phyloP scores from a whole-genome alignment of 2,888 invertebrate species.

The Deilephila porcellus region DNA sequence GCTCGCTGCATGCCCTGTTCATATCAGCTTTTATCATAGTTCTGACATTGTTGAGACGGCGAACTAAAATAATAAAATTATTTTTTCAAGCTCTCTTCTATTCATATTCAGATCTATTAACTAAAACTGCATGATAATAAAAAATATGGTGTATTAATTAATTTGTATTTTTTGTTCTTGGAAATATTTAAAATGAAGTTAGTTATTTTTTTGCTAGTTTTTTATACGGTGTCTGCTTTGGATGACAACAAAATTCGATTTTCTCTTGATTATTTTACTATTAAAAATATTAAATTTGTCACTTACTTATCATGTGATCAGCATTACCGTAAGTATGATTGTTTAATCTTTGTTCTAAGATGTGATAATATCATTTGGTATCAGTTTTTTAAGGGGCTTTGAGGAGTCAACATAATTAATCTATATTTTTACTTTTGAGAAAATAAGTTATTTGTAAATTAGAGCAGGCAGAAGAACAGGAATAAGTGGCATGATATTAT shows the following conservation, averaged over 20 bases:
- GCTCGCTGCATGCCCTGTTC: not conserved
- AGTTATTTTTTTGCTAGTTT: not conserved
- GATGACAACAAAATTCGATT: conserved; percentile 40
- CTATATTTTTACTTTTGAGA: no score
- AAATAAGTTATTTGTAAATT: no score
- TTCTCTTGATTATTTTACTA: conserved; percentile 54
- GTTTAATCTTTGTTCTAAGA: no score
- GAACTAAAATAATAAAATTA: not conserved
- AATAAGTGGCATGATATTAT: no score
- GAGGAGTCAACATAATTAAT: no score
- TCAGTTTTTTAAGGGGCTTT: not conserved
- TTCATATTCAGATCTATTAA: not conserved
- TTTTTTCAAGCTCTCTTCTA: not conserved
- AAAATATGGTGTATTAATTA: no score
- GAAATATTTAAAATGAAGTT: not conserved
- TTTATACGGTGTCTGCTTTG: conserved; percentile 26
- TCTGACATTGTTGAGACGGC: not conserved
- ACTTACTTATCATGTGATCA: conserved; percentile 59
- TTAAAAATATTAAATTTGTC: conserved; percentile 52
- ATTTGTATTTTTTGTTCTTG: not conserved
- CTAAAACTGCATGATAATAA: no score
- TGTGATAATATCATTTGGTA: not conserved
- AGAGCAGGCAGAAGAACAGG: no score
- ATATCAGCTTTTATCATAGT: not conserved
- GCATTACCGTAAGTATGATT: conserved; percentile 48